These are phyloP conservation scores for Nebria ingens DNA, from an alignment of 1,140 invertebrate species.

Conservation along the genomic window DNA sequence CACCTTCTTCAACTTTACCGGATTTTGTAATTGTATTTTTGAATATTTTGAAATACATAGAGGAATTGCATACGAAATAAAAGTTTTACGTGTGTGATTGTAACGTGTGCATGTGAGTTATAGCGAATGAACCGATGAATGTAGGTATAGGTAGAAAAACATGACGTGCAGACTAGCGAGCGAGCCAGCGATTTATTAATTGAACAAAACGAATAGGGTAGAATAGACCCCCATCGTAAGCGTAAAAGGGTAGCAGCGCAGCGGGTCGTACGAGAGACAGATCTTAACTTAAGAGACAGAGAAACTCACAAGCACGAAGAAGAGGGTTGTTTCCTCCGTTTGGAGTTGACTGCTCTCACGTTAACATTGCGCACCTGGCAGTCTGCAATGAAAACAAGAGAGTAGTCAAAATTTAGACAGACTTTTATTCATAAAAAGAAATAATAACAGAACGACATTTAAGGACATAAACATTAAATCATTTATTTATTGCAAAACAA, in stretches of 20 bases:
- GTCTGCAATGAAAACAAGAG: constrained; percentile 54
- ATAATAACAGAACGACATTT: constrained; percentile 5
- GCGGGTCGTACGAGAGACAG: constrained; percentile 29
- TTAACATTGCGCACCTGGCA: constrained; percentile 65
- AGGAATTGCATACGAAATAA: too few species aligned
- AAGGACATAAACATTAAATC: constrained; percentile 1
- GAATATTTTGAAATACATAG: too few species aligned
- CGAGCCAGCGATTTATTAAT: too few species aligned
- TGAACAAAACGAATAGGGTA: too few species aligned
- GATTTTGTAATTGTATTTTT: too few species aligned
- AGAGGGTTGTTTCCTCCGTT: constrained; percentile 57
- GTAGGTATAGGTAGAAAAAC: too few species aligned
- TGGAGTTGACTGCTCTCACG: constrained; percentile 61
- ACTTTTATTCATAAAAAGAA: too few species aligned
- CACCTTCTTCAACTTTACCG: too few species aligned
- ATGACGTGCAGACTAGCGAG: too few species aligned
- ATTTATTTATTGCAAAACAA: constrained; percentile 6
- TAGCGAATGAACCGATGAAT: too few species aligned
- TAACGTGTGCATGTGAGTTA: too few species aligned
- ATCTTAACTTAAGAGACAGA: constrained; percentile 47
- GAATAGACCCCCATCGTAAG: neutral
- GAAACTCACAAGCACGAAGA: constrained; percentile 58
- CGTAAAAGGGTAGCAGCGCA: neutral
- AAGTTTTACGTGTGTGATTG: too few species aligned
- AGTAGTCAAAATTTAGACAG: constrained; percentile 33